Evolutionary conservation across 2,113 vertebrate genomes (phyloP).

Genomic region (Solenodon paradoxus): DNA sequence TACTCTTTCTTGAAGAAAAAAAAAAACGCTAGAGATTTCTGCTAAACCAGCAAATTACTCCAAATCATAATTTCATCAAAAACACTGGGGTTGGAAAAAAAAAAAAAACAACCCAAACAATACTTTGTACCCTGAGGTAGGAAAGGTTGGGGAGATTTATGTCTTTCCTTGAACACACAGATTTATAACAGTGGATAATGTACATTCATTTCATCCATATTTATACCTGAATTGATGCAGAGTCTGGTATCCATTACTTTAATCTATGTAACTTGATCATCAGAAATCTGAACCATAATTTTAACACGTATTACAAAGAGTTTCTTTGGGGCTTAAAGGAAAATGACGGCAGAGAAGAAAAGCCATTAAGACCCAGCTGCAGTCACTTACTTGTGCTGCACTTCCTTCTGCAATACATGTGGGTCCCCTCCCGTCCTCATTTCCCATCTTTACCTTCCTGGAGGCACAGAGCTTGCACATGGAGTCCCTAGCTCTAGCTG

Average conservation of each 20-base stretch:
- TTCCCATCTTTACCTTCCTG: background rate
- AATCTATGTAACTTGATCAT: slow-evolving; percentile 88
- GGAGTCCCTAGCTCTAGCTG: slow-evolving; percentile 41
- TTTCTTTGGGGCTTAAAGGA: slow-evolving; percentile 80
- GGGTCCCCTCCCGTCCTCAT: slow-evolving; percentile 62
- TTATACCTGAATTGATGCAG: slow-evolving; percentile 83
- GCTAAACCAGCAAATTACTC: slow-evolving; percentile 79
- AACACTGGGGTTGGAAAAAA: slow-evolving; percentile 72
- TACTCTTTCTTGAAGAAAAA: slow-evolving; percentile 44
- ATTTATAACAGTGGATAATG: slow-evolving; percentile 85
- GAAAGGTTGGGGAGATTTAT: slow-evolving; percentile 83
- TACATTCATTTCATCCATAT: slow-evolving; percentile 86
- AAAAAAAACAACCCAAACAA: slow-evolving; percentile 55
- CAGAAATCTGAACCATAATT: slow-evolving; percentile 84
- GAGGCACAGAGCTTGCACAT: background rate
- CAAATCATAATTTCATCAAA: slow-evolving; percentile 77
- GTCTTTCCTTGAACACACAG: slow-evolving; percentile 83
- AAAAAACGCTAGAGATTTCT: slow-evolving; percentile 71
- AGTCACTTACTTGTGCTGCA: slow-evolving; percentile 76
- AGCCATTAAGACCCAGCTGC: slow-evolving; percentile 81
- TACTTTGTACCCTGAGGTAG: slow-evolving; percentile 78
- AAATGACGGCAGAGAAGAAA: slow-evolving; percentile 79
- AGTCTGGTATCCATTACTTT: slow-evolving; percentile 87
- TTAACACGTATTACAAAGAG: slow-evolving; percentile 84
- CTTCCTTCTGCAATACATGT: slow-evolving; percentile 67